Percentiles rank a stretch among this genome's conserved stretches.
These are phyloP conservation scores for Terrapene triunguis DNA, from an alignment of 2,113 vertebrate genomes.

Conservation along the genomic window DNA sequence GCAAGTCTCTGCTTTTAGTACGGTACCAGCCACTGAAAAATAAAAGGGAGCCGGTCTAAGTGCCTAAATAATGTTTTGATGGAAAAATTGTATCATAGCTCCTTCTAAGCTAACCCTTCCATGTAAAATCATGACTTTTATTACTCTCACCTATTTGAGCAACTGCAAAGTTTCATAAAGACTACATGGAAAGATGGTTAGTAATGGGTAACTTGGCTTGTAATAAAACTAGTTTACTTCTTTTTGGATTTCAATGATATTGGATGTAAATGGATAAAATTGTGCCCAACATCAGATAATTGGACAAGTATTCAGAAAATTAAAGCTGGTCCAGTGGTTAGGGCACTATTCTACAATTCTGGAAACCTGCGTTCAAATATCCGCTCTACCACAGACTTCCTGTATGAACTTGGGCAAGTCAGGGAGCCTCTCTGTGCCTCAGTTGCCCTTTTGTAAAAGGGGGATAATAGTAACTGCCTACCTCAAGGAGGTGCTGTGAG, in stretches of 20 bases:
- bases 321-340: neutral
- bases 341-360: neutral
- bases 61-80: neutral
- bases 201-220: neutral
- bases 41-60: neutral
- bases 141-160: neutral
- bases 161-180: neutral
- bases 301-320: neutral
- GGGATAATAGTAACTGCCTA: neutral
- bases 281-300: neutral
- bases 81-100: neutral
- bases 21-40: neutral
- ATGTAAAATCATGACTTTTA: neutral
- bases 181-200: neutral
- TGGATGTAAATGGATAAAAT: neutral
- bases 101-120: neutral
- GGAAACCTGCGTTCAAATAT: neutral
- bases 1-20: neutral
- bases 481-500: neutral
- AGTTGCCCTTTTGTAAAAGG: neutral
- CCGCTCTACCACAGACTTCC: neutral
- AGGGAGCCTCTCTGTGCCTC: fast-evolving
- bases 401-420: neutral
- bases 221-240: neutral
- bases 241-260: neutral